phyloP scores from a whole-genome alignment of 2,113 vertebrate genomes.

The Cyanoderma ruficeps region DNA sequence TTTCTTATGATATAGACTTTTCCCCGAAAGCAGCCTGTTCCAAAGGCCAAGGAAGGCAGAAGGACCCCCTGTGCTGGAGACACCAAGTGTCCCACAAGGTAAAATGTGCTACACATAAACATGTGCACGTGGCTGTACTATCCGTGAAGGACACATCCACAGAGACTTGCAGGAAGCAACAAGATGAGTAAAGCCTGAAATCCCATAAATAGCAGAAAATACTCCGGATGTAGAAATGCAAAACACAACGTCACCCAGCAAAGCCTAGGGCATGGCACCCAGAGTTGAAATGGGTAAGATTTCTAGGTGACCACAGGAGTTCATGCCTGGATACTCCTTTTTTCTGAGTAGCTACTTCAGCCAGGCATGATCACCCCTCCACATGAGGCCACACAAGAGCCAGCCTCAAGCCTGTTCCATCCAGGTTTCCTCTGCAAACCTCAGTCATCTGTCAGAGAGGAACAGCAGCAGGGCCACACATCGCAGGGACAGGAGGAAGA shows the following conservation, averaged over 20 bases:
- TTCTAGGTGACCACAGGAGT: too few species aligned
- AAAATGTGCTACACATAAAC: neutral
- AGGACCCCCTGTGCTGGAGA: neutral
- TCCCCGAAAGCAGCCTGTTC: neutral
- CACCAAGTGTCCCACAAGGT: accelerated
- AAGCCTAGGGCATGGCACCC: neutral
- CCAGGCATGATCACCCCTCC: neutral
- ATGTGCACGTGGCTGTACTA: neutral
- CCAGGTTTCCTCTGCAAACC: neutral
- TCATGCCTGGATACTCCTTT: neutral
- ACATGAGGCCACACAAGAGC: neutral
- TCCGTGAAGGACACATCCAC: neutral
- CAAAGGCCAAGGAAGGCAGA: neutral
- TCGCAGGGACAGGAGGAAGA: neutral
- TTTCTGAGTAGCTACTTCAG: neutral
- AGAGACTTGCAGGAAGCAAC: neutral
- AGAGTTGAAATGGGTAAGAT: neutral
- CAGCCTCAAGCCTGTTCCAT: neutral
- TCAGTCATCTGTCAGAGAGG: neutral
- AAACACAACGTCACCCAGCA: neutral
- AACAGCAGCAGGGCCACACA: neutral
- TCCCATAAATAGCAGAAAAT: neutral
- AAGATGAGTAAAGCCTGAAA: neutral
- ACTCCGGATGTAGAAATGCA: neutral
- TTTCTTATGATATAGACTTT: neutral